Conservation (phyloP, 2,888 invertebrate genomes). For the Chrysolina haemoptera region DNA sequence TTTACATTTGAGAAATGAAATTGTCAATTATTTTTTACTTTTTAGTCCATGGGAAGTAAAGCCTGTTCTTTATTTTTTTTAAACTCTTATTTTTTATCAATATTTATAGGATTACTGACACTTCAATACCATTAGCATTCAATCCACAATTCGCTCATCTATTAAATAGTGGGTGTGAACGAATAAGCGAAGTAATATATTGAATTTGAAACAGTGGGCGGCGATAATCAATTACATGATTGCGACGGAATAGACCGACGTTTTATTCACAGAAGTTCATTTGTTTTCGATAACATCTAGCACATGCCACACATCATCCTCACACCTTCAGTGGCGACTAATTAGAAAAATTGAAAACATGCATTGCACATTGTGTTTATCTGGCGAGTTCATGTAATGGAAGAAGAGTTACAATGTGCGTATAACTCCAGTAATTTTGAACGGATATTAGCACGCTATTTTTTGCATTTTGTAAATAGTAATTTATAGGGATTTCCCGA, state of each 20-base stretch:
- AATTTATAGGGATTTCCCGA: background rate
- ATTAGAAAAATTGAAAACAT: constrained; percentile 58
- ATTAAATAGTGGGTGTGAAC: constrained; percentile 12
- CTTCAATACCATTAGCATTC: background rate
- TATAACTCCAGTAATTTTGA: background rate
- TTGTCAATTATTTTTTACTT: too few relatives aligned
- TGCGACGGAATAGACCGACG: constrained; percentile 43
- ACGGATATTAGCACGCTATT: constrained; percentile 11
- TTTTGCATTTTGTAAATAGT: background rate
- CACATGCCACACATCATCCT: constrained; percentile 60
- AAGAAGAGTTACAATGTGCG: constrained; percentile 6
- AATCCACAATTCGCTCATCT: background rate
- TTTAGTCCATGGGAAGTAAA: too few relatives aligned
- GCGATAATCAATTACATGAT: constrained; percentile 49
- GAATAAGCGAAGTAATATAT: constrained; percentile 14
- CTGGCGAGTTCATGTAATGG: background rate
- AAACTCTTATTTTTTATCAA: too few relatives aligned
- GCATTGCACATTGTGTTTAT: constrained; percentile 24
- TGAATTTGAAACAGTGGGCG: constrained; percentile 34
- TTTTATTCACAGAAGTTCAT: constrained; percentile 52
- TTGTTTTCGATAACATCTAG: constrained; percentile 57
- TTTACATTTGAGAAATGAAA: too few relatives aligned
- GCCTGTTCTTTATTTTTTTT: too few relatives aligned
- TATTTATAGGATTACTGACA: background rate
- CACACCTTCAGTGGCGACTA: constrained; percentile 55